Evolutionary conservation across 2,113 vertebrate species (phyloP).

Genomic region (Siniperca chuatsi): DNA sequence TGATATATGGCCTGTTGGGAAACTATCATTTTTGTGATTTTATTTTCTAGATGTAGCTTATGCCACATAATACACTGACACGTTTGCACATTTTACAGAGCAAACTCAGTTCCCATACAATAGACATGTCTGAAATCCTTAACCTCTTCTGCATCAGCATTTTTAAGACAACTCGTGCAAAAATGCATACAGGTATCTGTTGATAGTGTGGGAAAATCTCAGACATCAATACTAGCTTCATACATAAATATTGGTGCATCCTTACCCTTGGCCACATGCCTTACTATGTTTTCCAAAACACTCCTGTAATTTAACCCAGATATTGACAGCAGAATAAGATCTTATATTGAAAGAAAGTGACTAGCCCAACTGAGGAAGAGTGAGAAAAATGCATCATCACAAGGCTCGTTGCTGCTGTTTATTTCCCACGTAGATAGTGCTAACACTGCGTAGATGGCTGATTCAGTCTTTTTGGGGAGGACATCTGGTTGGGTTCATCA

Average conservation of each 20-base stretch:
- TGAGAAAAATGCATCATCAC: conserved; percentile 19
- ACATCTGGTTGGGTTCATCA: conserved; percentile 41
- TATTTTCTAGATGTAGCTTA: not conserved
- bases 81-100: not conserved
- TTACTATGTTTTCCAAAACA: no score
- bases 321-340: not conserved
- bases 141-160: not conserved
- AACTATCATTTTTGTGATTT: not conserved
- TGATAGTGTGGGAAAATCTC: not conserved
- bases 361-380: not conserved
- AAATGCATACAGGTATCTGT: not conserved
- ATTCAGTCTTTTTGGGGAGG: conserved; percentile 11
- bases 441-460: conserved; percentile 13
- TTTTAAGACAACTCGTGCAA: not conserved
- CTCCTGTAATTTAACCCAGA: not conserved
- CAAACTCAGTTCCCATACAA: not conserved
- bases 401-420: not conserved
- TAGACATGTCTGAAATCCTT: not conserved
- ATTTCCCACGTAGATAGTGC: not conserved
- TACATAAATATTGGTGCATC: not conserved
- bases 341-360: not conserved
- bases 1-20: not conserved
- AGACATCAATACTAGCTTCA: not conserved
- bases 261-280: not conserved
- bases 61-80: not conserved